A percentile compares a stretch with the other conserved stretches of the same genome.
phyloP scores from a whole-genome alignment of 2,888 invertebrate genomes.

The Biston stratarius region DNA sequence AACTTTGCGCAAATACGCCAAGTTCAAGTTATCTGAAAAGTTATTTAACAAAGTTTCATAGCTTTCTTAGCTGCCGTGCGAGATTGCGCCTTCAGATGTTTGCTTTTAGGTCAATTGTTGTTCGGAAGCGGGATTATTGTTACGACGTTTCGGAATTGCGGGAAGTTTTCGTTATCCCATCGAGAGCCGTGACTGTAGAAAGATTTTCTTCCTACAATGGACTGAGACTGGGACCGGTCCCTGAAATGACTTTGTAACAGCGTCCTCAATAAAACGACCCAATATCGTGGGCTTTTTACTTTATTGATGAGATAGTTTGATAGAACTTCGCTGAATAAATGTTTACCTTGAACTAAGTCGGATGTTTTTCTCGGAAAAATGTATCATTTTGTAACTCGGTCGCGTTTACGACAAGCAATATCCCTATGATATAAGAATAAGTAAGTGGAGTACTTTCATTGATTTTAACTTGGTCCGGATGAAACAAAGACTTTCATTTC shows the following conservation, averaged over 20 bases:
- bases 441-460: conserved; percentile 18
- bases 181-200: conserved; percentile 86
- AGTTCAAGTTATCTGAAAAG: conserved; percentile 87
- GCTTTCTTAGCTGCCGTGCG: conserved; percentile 76
- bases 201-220: conserved; percentile 86
- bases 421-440: conserved; percentile 18
- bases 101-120: conserved; percentile 75
- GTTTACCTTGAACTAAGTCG: conserved; percentile 48
- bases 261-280: conserved; percentile 79
- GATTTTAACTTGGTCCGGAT: conserved; percentile 22
- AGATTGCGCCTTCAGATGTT: conserved; percentile 72
- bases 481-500: conserved; percentile 45
- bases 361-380: conserved; percentile 41
- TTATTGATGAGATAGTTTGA: conserved; percentile 72
- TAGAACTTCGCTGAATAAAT: conserved; percentile 56
- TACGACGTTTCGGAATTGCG: conserved; percentile 67
- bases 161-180: conserved; percentile 81
- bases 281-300: conserved; percentile 74
- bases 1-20: conserved; percentile 83
- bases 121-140: conserved; percentile 59
- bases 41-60: conserved; percentile 87
- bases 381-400: conserved; percentile 36
- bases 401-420: conserved; percentile 35
- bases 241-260: conserved; percentile 84
- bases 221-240: conserved; percentile 79